Evolutionary conservation across 1,140 invertebrate species (phyloP), one percentile per base, ranked within the genome.

Genomic region (Eumaeus atala): DNA sequence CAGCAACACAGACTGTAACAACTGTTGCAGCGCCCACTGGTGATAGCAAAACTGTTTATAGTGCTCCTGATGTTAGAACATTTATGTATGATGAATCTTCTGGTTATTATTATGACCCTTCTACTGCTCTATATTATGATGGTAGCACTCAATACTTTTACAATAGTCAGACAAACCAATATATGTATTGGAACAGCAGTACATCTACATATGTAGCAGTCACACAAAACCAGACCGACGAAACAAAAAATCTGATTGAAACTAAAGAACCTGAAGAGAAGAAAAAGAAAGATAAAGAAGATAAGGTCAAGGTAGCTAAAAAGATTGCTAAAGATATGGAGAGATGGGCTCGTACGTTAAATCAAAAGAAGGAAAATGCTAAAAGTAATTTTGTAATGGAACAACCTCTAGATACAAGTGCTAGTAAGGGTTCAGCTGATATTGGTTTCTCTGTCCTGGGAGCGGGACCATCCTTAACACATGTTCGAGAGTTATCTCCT

Each of bases 321-420:
- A 98, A 98, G 86, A 98, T 99, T 68, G 97, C 97, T 0, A 98
- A 98, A 87, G 94, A 97, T 72, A 97, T 97, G 96, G 95, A 96
- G 69, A 92, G 93, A 70, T 99, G 98, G 98, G 98, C 98, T 0
- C 97, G 98, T 75, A 97, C 95, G 6, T 88, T 98, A 51, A 99
- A 99, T 86, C 97, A 98, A 73, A 97, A 97, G 87, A 99, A 99
- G 85, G 96, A 98, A 68, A 93, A 91, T 58, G 91, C 92, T 21
- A 92, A 92, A 61, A 90, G 90, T 48, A 92, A 90, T 58, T 89
- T 90, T 77, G 90, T 89, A 10, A 88, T 89, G 56, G 89, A 91
- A 52, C 87, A 89, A 60, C 73, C 85, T 0, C 80, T 85, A 9
- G 77, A 85, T 16, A 77, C 73, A 0, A 65, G 84, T 28, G 70